Conservation (phyloP, 2,113 vertebrate species). For the Myocastor coypus region DNA sequence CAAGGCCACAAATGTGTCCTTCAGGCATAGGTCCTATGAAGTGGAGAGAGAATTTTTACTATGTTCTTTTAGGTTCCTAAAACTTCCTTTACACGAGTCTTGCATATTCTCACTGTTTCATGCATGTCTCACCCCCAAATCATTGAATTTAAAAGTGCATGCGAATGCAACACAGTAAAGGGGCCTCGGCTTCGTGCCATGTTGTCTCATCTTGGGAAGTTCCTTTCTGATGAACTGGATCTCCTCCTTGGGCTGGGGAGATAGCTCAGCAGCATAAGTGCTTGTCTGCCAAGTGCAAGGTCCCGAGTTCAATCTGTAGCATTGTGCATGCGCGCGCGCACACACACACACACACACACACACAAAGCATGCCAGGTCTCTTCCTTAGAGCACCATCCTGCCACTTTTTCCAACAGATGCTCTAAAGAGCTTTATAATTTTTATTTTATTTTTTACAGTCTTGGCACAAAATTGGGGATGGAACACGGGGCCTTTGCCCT, state of each 20-base stretch:
- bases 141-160: no score
- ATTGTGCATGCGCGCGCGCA: no score
- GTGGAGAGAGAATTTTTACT: background rate
- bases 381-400: background rate
- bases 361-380: no score
- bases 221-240: background rate
- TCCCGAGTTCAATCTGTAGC: no score
- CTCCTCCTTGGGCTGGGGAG: no score
- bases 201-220: no score
- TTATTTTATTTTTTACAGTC: background rate
- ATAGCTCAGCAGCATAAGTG: no score
- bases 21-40: no score
- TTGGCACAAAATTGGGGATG: background rate
- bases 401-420: background rate
- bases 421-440: no score
- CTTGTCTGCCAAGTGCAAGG: no score
- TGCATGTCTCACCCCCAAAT: accelerated
- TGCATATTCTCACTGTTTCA: accelerated
- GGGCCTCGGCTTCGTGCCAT: accelerated
- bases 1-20: background rate
- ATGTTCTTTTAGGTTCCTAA: background rate
- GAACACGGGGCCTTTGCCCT: background rate
- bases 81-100: background rate
- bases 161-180: accelerated
- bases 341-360: no score